A percentile compares a stretch with the other conserved stretches of the same genome.
These are phyloP conservation scores for Orthochromis malagaraziensis DNA, from an alignment of 2,113 vertebrate genomes.

Conservation along the genomic window DNA sequence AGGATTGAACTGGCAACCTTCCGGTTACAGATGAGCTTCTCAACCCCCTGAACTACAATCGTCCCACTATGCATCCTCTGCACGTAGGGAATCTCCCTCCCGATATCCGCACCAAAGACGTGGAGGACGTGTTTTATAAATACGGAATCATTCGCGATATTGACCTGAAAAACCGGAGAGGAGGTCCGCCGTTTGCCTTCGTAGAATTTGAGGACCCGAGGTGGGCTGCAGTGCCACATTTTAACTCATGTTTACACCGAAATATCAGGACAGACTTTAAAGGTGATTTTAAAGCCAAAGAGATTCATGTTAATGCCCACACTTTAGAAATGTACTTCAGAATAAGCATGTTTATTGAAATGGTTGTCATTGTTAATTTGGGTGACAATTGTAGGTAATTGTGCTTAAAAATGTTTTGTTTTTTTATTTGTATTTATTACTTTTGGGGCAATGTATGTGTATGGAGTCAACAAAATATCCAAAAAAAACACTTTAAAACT, in stretches of 20 bases:
- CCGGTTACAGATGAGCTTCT: neutral
- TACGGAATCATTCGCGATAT: constrained; percentile 85
- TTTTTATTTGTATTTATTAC: neutral
- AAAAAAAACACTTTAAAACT: neutral
- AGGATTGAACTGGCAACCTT: neutral
- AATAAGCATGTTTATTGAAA: neutral
- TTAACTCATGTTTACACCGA: neutral
- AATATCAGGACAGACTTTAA: neutral
- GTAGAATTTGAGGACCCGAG: constrained; percentile 78
- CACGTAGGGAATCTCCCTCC: constrained; percentile 81
- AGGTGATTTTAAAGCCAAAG: neutral
- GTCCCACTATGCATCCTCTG: neutral
- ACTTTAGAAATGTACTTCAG: neutral
- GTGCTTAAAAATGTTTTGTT: neutral
- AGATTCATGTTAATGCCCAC: neutral
- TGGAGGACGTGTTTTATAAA: constrained; percentile 87
- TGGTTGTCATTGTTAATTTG: neutral
- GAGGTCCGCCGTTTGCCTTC: constrained; percentile 83
- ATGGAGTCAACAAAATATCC: neutral
- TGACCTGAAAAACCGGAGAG: constrained; percentile 85
- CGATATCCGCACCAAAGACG: constrained; percentile 82
- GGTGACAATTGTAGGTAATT: neutral
- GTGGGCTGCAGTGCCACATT: constrained; percentile 43
- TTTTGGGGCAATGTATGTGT: neutral
- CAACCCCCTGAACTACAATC: neutral